Evolutionary conservation across 2,888 invertebrate genomes (phyloP), one percentile per base, ranked within the genome.

Genomic region (Epirrhoe alternata): DNA sequence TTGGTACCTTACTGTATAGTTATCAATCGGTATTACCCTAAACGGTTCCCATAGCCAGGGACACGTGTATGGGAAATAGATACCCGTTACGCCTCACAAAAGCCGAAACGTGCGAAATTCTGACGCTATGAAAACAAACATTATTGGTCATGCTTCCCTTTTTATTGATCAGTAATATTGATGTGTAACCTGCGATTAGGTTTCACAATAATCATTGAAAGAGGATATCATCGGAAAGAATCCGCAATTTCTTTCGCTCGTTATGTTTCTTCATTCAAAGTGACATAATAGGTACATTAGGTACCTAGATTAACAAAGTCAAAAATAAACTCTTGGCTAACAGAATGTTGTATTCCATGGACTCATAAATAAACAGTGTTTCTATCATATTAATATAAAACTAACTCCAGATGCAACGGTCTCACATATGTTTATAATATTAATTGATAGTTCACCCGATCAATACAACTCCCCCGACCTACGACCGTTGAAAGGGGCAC

Each of bases 41-140:
- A 89, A 87, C 80, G 84, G 73, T 90, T 92, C 91, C 90, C 93
- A 90, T 87, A 84, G 63, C 57, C 75, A 71, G 64, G 74, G 74
- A 78, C 84, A 80, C 84, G 84, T 86, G 81, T 58, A 71, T 73
- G 73, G 74, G 74, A 75, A 72, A 76, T 77, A 74, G 77, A 77
- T 81, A 74, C 74, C 75, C 66, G 77, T 74, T 63, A 71, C 67
- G 70, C 71, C 35, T 69, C 68, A 67, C 55, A 61, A 66, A 35
- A 64, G 61, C 60, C 57, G 52, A 47, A 50, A 30, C n/a, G 56
- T 53, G 33, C 16, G 67, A 42, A 24, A 38, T 14, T 33, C 49
- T 16, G 10, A 2, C 24, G 24, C 24, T 30, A 31, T 51, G 31
- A 52, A 57, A 59, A 52, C 24, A 59, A 59, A 59, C 51, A 59